phyloP scores from a whole-genome alignment of 2,888 invertebrate species.

The Heteromurus nitidus region DNA sequence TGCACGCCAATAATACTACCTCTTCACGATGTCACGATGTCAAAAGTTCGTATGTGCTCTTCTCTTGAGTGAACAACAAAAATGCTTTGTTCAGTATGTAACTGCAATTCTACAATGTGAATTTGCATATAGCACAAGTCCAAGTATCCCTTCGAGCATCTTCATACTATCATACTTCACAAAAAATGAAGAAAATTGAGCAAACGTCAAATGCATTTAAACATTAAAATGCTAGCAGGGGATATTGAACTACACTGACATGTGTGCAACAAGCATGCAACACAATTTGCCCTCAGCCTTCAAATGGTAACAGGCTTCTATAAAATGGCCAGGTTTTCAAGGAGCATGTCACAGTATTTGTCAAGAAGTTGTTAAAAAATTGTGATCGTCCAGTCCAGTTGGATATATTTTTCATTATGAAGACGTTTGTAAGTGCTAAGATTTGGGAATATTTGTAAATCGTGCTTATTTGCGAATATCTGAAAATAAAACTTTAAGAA shows the following conservation, averaged over 20 bases:
- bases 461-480: neutral
- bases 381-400: neutral
- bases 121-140: neutral
- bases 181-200: constrained; percentile 22
- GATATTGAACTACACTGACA: constrained; percentile 11
- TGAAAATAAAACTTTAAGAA: neutral
- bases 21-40: constrained; percentile 35
- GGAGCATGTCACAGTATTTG: neutral
- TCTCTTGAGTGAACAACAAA: neutral
- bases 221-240: too few relatives aligned
- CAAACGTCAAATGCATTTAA: constrained; percentile 5
- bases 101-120: neutral
- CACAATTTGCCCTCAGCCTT: neutral
- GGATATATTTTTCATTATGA: constrained; percentile 42
- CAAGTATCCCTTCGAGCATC: constrained; percentile 31
- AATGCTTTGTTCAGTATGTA: neutral
- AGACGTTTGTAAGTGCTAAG: constrained; percentile 48
- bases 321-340: neutral
- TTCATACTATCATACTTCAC: constrained; percentile 29
- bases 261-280: neutral
- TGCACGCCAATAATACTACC: neutral
- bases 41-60: constrained; percentile 23
- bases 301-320: constrained; percentile 2
- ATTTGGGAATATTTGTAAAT: neutral
- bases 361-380: neutral